phyloP scores from a whole-genome alignment of 2,113 vertebrate genomes.

The Megatriorchis doriae region DNA sequence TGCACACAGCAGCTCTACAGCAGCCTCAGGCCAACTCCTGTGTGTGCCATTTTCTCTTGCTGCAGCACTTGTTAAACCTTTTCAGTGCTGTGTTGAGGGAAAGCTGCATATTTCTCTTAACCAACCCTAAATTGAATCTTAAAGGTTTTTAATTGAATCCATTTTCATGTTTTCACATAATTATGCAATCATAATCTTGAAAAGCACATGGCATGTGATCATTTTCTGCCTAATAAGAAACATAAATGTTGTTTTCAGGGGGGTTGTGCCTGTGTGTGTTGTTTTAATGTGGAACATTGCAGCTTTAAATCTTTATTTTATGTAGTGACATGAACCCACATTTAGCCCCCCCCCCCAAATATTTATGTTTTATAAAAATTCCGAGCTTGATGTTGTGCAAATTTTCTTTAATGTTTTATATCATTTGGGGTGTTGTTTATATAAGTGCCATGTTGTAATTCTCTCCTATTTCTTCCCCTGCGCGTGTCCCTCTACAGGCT shows the following conservation, averaged over 20 bases:
- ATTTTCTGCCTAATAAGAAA: conserved; percentile 83
- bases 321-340: conserved; percentile 78
- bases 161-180: conserved; percentile 83
- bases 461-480: conserved; percentile 77
- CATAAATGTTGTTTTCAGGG: conserved; percentile 83
- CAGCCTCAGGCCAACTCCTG: conserved; percentile 53
- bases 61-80: conserved; percentile 75
- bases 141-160: conserved; percentile 83
- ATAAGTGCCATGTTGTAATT: conserved; percentile 80
- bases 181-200: conserved; percentile 82
- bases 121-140: conserved; percentile 78
- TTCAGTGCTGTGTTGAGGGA: conserved; percentile 66
- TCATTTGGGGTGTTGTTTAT: conserved; percentile 77
- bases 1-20: neutral
- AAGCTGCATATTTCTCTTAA: conserved; percentile 76
- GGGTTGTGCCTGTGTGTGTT: conserved; percentile 48
- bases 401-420: conserved; percentile 82
- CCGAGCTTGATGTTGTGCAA: conserved; percentile 77
- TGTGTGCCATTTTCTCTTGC: conserved; percentile 45
- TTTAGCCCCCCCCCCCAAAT: conserved; percentile 67
- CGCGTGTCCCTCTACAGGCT: conserved; percentile 86
- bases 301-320: conserved; percentile 82
- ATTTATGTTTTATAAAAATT: conserved; percentile 82
- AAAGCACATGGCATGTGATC: conserved; percentile 79
- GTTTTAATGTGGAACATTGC: conserved; percentile 78